Conservation (phyloP, 2,888 invertebrate genomes). For the Acleris emargana region DNA sequence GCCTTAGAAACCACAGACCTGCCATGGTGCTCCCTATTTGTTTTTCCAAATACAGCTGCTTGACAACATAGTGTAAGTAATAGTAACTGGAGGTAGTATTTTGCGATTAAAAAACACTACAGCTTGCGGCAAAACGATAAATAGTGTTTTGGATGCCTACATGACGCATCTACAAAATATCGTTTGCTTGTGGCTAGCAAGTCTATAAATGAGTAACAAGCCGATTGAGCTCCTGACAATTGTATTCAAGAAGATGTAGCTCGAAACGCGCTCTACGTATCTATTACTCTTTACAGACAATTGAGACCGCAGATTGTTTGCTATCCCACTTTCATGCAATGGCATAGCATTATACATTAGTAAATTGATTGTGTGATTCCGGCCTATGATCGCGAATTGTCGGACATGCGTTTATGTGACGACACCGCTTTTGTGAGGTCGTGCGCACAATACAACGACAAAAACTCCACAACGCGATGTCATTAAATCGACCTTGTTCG, state of each 20-base stretch:
- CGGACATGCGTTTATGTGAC: conserved; percentile 37
- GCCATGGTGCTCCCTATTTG: too few species aligned
- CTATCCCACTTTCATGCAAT: conserved; percentile 24
- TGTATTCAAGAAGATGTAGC: neutral
- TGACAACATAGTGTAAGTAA: too few species aligned
- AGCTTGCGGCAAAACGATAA: too few species aligned
- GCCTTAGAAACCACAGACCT: too few species aligned
- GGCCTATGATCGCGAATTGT: conserved; percentile 42
- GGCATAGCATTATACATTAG: conserved; percentile 43
- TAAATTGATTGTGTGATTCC: conserved; percentile 52
- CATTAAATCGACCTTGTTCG: conserved; percentile 62
- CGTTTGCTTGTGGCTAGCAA: too few species aligned
- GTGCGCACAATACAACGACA: conserved; percentile 47
- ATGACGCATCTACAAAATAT: too few species aligned
- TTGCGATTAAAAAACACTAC: too few species aligned
- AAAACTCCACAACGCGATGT: conserved; percentile 58
- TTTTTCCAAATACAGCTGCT: too few species aligned
- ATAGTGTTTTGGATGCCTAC: too few species aligned
- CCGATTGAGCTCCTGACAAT: too few species aligned
- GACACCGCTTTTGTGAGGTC: conserved; percentile 43
- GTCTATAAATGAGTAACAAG: too few species aligned
- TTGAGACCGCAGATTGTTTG: neutral
- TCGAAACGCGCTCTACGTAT: neutral
- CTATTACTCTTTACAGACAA: neutral
- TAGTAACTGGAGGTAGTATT: too few species aligned